phyloP scores from a whole-genome alignment of 53 echinoderm and acorn worm species.

The Paracentrotus lividus region DNA sequence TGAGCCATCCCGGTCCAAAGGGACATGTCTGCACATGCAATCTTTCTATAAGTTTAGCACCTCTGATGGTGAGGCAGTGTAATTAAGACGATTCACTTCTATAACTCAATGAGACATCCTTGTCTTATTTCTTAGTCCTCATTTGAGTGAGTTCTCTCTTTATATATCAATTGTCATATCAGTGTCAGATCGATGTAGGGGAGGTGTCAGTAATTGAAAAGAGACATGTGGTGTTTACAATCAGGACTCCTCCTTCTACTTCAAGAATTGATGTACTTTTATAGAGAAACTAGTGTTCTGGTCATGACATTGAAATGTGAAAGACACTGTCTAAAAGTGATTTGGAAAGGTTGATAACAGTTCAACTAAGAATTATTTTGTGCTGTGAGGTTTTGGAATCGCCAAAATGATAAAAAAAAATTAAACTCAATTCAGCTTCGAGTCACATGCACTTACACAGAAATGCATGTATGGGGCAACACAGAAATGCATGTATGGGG shows the following conservation, averaged over 20 bases:
- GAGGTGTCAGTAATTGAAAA: slow-evolving; percentile 26
- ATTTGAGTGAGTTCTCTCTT: slow-evolving; percentile 29
- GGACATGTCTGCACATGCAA: slow-evolving; percentile 62
- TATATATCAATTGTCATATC: slow-evolving; percentile 51
- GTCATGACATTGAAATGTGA: no score
- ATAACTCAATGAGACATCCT: slow-evolving; percentile 28
- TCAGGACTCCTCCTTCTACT: slow-evolving; percentile 15
- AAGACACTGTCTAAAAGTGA: no score
- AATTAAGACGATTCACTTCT: slow-evolving; percentile 24
- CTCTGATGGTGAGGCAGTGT: slow-evolving; percentile 24
- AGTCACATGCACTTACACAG: no score
- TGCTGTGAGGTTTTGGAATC: no score
- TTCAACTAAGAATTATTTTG: no score
- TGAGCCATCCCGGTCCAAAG: slow-evolving; percentile 14
- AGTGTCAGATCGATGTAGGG: slow-evolving; percentile 20
- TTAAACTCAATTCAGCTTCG: no score
- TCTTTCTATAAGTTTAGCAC: slow-evolving; percentile 55
- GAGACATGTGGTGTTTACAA: slow-evolving; percentile 65
- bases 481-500: no score
- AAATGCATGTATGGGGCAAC: no score
- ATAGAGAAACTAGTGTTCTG: no score
- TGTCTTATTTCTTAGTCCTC: neutral
- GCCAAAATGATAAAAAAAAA: no score
- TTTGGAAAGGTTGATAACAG: no score
- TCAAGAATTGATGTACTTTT: no score